Evolutionary conservation across 23 tunicate species (phyloP), one percentile per base, ranked within the genome.

Genomic region (Corella eumyota): DNA sequence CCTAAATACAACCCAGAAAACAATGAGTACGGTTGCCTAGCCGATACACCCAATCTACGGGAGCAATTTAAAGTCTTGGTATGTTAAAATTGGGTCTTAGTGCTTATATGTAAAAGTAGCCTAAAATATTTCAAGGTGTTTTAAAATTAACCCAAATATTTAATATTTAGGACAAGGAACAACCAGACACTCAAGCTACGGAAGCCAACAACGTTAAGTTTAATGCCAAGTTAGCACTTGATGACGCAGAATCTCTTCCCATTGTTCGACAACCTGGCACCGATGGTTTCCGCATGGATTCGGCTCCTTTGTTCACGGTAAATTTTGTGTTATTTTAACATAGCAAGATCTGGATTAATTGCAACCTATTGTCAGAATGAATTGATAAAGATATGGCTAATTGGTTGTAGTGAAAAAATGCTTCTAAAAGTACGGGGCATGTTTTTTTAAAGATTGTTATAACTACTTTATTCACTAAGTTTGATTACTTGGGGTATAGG

Each of bases 281-380:
- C n/a, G 98, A 92, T 57, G 98, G 98, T 19, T 92, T 92, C 60
- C 58, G 80, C 64, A 83, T 92, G 93, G 81, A 75, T 32, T 92
- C 98, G 3, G 64, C 78, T 33, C 93, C 98, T 17, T 67, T 92
- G 29, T 92, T 92, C 58, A 69, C 92, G 67, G 98, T 92, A 68
- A 58, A 90, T 74, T 50, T 35, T 11, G n/a, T n/a, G n/a, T n/a
- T n/a, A n/a, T n/a, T n/a, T n/a, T n/a, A n/a, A n/a, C n/a, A 61
- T n/a, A 27, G 13, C 32, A n/a, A n/a, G n/a, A n/a, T n/a, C n/a
- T n/a, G n/a, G n/a, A n/a, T n/a, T n/a, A n/a, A n/a, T n/a, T n/a
- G n/a, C n/a, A n/a, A n/a, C n/a, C n/a, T n/a, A n/a, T n/a, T n/a
- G n/a, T n/a, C n/a, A n/a, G n/a, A n/a, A n/a, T n/a, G n/a, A n/a